A percentile compares a stretch with the other conserved stretches of the same genome.
These are phyloP conservation scores for Eulithis prunata DNA, from an alignment of 2,888 invertebrate species.

Conservation along the genomic window DNA sequence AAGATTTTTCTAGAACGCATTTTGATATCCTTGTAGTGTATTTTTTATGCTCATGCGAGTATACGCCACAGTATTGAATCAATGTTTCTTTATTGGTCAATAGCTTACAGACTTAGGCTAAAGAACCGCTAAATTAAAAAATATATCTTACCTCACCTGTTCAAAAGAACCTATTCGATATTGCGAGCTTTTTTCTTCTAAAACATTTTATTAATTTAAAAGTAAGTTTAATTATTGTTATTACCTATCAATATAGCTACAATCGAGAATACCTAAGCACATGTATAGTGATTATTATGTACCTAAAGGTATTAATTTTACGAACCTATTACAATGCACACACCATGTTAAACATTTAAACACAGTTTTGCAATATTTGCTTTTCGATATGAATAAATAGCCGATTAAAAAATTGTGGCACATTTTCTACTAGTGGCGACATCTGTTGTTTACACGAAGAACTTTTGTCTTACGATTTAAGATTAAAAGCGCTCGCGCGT, in stretches of 20 bases:
- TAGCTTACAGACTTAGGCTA: no score
- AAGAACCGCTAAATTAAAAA: no score
- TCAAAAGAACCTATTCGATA: not conserved
- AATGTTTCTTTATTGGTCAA: no score
- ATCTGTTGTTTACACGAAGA: slow-evolving; percentile 39
- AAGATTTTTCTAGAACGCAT: slow-evolving; percentile 74
- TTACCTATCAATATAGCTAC: no score
- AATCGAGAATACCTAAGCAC: no score
- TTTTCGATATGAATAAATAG: no score
- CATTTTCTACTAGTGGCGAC: slow-evolving; percentile 36
- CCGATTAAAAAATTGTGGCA: not conserved
- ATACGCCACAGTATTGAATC: no score
- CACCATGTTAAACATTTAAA: not conserved
- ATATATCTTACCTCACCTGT: not conserved
- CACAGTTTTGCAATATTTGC: not conserved
- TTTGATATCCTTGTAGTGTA: slow-evolving; percentile 58
- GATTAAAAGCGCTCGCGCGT: slow-evolving; percentile 4
- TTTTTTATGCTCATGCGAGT: not conserved
- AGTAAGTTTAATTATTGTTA: not conserved
- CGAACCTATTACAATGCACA: not conserved
- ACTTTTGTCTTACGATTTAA: slow-evolving; percentile 29
- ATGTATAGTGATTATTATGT: no score
- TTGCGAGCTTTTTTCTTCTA: not conserved
- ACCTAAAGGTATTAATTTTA: not conserved
- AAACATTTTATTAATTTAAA: not conserved